Conservation (phyloP, 2,797 vertebrate species). For the Podarcis siculus region DNA sequence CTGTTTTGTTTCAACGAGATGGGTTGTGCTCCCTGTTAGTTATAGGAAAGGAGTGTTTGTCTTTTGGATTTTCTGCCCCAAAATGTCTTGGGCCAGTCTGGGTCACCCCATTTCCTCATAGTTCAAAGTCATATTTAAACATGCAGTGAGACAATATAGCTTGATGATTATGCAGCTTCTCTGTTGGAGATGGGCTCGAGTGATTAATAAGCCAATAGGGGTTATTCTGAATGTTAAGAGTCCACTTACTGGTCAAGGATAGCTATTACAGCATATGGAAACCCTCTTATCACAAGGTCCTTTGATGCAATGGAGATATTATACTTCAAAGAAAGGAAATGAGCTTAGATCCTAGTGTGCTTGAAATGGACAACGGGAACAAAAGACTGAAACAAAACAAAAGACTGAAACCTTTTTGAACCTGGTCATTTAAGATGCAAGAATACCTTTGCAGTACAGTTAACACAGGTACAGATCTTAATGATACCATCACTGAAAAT, state of each 20-base stretch:
- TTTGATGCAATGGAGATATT: constrained; percentile 14
- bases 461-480: not conserved
- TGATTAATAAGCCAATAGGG: constrained; percentile 5
- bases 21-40: not conserved
- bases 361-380: not conserved
- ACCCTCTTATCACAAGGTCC: not conserved
- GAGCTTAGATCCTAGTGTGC: not conserved
- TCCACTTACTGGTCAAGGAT: not conserved
- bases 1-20: not conserved
- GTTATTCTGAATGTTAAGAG: constrained; percentile 10
- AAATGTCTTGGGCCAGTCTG: not conserved
- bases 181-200: not conserved
- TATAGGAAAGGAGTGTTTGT: not conserved
- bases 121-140: not conserved
- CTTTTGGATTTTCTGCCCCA: not conserved
- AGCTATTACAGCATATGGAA: constrained; percentile 5
- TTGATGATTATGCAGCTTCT: not conserved
- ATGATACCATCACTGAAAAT: not conserved
- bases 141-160: not conserved
- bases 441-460: not conserved
- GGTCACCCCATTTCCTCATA: not conserved
- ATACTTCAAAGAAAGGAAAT: constrained; percentile 9
- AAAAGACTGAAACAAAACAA: constrained; percentile 4
- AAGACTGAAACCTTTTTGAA: not conserved
- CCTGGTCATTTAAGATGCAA: not conserved